Base-by-base conservation (phyloP, 1,140 invertebrate species). In the Theocolax elegans region DNA sequence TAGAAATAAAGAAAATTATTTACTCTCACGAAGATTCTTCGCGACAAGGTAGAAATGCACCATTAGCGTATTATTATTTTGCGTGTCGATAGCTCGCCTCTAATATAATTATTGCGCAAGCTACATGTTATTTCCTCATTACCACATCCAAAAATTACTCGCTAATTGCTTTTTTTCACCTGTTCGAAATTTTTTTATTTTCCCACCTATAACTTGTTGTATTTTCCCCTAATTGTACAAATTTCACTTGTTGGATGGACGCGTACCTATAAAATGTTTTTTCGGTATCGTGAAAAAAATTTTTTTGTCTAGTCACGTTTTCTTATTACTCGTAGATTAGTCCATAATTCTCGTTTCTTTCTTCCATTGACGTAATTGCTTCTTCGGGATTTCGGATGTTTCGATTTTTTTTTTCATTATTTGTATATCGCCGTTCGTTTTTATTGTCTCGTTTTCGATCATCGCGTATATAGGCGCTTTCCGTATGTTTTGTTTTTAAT, bases 201-300 rank as follows among this genome's bases (percentile, higher is more conserved):
- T 63, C 12, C 23, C 31, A 6, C 10, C 10, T 35, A 6, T 35
- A 10, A 10, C 10, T 35, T 35, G 31, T 35, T 35, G 10, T 35
- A 35, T 21, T 73, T 17, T 58, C n/a, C 46, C 35, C 25, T 65
- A 40, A 54, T 65, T 42, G 35, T 65, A 65, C 21, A 65, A 65
- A 65, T 65, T n/a, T 54, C 10, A 42, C 23, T 63, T 12, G 42
- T 38, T 40, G 48, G 48, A 65, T 65, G 49, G 48, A 65, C 49
- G 9, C 23, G 15, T 21, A 53, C 13, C 25, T 65, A 54, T 65
- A 53, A 65, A 65, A 53, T 42, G 54, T 65, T 42, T 53, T 65
- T 17, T 19, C 54, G 8, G 38, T 63, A 19, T 35, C 25, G 17
- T 23, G 19, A 46, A 31, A 49, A 63, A 64, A 38, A 9, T 3